A percentile compares a stretch with the other conserved stretches of the same genome.
Evolutionary conservation across 2,113 vertebrate species (phyloP).

Genomic region (Notarius quadriscutis): DNA sequence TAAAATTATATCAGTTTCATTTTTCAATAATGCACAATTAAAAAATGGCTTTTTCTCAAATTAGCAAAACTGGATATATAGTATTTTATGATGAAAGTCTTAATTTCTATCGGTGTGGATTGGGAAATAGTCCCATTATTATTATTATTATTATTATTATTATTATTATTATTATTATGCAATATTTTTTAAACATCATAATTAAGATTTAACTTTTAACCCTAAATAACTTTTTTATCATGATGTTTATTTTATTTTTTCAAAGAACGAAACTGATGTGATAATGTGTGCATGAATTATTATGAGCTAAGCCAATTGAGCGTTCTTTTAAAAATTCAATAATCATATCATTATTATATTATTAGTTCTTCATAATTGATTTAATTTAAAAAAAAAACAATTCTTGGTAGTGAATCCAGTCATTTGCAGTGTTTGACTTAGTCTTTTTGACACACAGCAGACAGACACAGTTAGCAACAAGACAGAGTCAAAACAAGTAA

Average conservation of each 20-base stretch:
- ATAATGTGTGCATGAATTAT: background rate
- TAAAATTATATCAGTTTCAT: no score
- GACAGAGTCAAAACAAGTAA: background rate
- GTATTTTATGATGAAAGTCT: no score
- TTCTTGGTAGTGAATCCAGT: no score
- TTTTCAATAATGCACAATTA: no score
- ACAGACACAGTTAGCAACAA: background rate
- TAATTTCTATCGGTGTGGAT: no score
- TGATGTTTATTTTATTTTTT: no score
- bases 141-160: background rate
- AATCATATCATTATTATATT: constrained; percentile 1
- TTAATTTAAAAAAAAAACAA: background rate
- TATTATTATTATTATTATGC: background rate
- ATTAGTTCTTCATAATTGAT: background rate
- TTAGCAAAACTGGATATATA: no score
- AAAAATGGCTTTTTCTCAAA: no score
- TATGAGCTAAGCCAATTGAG: background rate
- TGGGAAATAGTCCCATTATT: no score
- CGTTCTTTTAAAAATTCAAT: background rate
- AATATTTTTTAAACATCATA: background rate
- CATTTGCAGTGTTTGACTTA: background rate
- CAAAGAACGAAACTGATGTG: background rate
- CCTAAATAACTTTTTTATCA: background rate
- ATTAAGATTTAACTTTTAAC: background rate
- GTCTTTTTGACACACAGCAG: background rate